phyloP scores from a whole-genome alignment of 2,888 invertebrate genomes.

The Neoaliturus tenellus region DNA sequence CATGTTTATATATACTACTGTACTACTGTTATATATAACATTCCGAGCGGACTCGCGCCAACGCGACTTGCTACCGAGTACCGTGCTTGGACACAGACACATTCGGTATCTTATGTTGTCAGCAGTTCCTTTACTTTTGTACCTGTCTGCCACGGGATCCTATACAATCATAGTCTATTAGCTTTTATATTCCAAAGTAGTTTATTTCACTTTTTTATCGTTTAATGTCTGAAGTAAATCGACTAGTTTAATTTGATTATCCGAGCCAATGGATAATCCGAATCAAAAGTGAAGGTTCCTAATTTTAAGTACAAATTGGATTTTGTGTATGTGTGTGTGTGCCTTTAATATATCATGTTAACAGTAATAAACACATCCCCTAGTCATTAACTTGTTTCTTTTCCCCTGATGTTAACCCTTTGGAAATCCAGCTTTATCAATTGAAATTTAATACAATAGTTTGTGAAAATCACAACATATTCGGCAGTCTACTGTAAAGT shows the following conservation, averaged over 20 bases:
- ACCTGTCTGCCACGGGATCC: slow-evolving; percentile 11
- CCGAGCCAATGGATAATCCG: slow-evolving; percentile 65
- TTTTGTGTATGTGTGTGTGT: slow-evolving; percentile 65
- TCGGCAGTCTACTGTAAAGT: no score
- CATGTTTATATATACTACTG: neutral
- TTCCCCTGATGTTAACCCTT: neutral
- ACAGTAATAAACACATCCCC: slow-evolving; percentile 64
- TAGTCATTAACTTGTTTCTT: slow-evolving; percentile 49
- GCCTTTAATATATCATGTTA: slow-evolving; percentile 65
- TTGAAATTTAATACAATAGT: no score
- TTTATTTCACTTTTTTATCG: slow-evolving; percentile 41
- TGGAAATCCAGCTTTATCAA: no score
- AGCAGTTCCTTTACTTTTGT: slow-evolving; percentile 30
- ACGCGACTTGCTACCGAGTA: neutral
- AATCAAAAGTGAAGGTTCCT: slow-evolving; percentile 65
- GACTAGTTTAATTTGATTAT: slow-evolving; percentile 49
- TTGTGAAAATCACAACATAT: no score
- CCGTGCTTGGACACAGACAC: slow-evolving; percentile 23
- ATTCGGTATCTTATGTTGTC: slow-evolving; percentile 9
- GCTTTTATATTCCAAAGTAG: slow-evolving; percentile 48
- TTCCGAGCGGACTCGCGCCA: no score
- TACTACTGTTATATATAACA: no score
- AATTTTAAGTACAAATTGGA: slow-evolving; percentile 65
- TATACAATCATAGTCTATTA: slow-evolving; percentile 50
- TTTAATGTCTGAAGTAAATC: slow-evolving; percentile 36